phyloP scores from a whole-genome alignment of 1,140 invertebrate species.

The Drosophila miranda region DNA sequence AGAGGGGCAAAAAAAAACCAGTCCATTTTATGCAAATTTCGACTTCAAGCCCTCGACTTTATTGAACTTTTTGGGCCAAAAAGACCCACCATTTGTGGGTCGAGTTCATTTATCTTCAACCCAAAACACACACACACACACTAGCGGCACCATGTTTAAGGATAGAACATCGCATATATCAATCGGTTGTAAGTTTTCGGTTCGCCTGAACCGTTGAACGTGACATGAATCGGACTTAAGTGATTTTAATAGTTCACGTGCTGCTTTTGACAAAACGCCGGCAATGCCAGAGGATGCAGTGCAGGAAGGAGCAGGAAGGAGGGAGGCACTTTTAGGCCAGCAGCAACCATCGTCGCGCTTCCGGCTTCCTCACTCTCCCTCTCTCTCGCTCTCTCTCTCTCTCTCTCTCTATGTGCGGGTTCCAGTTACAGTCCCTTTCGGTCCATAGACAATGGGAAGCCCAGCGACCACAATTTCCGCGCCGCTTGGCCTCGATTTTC shows the following conservation, averaged over 20 bases:
- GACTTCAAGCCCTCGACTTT: slow-evolving; percentile 26
- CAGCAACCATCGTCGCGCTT: slow-evolving; percentile 30
- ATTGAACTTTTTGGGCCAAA: slow-evolving; percentile 32
- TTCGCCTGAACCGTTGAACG: slow-evolving; percentile 45
- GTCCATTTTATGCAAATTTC: slow-evolving; percentile 56
- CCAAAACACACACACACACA: slow-evolving; percentile 16
- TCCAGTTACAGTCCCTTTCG: slow-evolving; percentile 8
- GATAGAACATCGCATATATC: slow-evolving; percentile 60
- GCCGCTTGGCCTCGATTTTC: slow-evolving; percentile 20
- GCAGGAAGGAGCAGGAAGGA: background rate
- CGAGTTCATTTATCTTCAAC: slow-evolving; percentile 60
- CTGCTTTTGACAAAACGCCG: slow-evolving; percentile 74
- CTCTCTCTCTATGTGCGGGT: background rate
- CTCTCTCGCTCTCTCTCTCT: slow-evolving; percentile 12
- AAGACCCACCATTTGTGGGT: background rate
- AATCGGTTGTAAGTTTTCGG: slow-evolving; percentile 67
- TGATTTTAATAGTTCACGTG: slow-evolving; percentile 82
- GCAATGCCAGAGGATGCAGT: slow-evolving; percentile 5
- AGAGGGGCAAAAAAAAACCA: background rate
- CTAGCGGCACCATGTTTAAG: too few species aligned
- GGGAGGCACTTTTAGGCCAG: slow-evolving; percentile 33
- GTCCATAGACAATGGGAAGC: slow-evolving; percentile 44
- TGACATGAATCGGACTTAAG: slow-evolving; percentile 78
- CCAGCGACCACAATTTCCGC: slow-evolving; percentile 56
- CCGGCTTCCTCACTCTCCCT: slow-evolving; percentile 30